phyloP scores from a whole-genome alignment of 2,888 invertebrate species.

The Calameuta pallipes region DNA sequence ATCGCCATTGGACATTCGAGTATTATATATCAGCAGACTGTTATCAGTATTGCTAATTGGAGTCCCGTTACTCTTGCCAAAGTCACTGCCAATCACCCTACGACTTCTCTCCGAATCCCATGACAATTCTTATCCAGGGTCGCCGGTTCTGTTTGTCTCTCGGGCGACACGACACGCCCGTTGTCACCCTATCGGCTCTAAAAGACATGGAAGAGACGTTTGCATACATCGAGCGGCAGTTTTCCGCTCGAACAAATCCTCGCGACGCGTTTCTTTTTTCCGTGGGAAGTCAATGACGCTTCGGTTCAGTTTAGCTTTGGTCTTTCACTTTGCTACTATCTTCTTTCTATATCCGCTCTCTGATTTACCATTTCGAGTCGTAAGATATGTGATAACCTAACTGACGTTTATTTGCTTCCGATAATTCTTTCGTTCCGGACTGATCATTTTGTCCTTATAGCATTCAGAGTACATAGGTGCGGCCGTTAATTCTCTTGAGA shows the following conservation, averaged over 20 bases:
- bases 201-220: slow-evolving; percentile 59
- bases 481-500: not conserved
- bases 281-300: slow-evolving; percentile 37
- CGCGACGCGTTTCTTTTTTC: slow-evolving; percentile 34
- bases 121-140: slow-evolving; percentile 43
- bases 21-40: not conserved
- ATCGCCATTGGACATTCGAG: slow-evolving; percentile 21
- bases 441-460: not conserved
- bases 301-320: not conserved
- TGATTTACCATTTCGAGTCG: not conserved
- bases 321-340: not conserved
- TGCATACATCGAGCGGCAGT: slow-evolving; percentile 64
- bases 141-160: slow-evolving; percentile 22
- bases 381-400: not conserved
- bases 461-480: not conserved
- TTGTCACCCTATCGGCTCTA: slow-evolving; percentile 64
- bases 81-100: not conserved
- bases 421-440: not conserved
- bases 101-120: slow-evolving; percentile 8
- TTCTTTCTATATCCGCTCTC: slow-evolving; percentile 4
- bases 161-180: slow-evolving; percentile 52
- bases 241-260: slow-evolving; percentile 64
- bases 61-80: not conserved
- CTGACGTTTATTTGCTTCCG: not conserved
- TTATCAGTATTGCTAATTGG: not conserved